Conservation (phyloP, 2,888 invertebrate genomes). For the Colletes collaris region DNA sequence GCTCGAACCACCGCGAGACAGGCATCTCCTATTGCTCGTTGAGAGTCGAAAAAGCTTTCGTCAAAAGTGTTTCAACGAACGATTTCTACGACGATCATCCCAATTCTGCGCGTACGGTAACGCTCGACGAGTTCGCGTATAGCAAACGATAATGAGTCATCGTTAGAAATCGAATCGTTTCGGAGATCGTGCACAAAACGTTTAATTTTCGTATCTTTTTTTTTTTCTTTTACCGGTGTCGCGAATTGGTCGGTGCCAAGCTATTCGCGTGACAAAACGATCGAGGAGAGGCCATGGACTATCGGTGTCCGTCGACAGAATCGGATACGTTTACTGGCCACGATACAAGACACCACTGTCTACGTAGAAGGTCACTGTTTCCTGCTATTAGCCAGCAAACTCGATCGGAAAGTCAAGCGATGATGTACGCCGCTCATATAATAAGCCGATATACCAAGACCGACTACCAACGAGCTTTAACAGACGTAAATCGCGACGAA, state of each 20-base stretch:
- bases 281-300: neutral
- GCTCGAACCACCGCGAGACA: neutral
- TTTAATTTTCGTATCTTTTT: no score
- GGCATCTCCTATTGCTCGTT: no score
- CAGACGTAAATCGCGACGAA: conserved; percentile 31
- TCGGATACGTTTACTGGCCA: conserved; percentile 57
- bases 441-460: conserved; percentile 47
- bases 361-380: conserved; percentile 64
- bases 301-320: conserved; percentile 25
- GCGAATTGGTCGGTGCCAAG: neutral
- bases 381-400: conserved; percentile 67
- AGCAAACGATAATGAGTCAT: no score
- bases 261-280: neutral
- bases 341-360: conserved; percentile 33
- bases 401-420: conserved; percentile 63
- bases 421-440: conserved; percentile 57
- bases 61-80: neutral
- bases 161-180: no score
- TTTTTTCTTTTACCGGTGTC: neutral
- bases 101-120: neutral
- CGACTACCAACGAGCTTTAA: conserved; percentile 56
- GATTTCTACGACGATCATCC: neutral
- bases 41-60: neutral
- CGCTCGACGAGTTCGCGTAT: neutral
- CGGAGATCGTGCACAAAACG: no score